phyloP scores from a whole-genome alignment of 2,888 invertebrate species.

The Seladonia tumulorum region DNA sequence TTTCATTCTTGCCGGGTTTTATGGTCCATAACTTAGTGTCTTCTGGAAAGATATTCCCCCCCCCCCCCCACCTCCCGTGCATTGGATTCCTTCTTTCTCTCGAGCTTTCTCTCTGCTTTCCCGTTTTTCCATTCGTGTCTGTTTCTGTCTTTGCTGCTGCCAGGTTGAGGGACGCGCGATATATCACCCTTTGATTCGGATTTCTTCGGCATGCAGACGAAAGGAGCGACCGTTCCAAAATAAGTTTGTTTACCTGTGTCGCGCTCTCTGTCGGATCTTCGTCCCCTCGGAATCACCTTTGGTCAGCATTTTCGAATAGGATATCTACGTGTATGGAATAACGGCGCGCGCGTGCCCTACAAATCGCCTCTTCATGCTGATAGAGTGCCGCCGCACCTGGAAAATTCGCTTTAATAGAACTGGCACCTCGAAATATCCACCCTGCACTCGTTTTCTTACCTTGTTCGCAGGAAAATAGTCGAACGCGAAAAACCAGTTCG shows the following conservation, averaged over 20 bases:
- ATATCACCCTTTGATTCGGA: constrained; percentile 31
- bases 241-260: constrained; percentile 50
- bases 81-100: background rate
- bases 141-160: background rate
- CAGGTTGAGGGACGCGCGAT: constrained; percentile 13
- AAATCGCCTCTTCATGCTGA: constrained; percentile 1
- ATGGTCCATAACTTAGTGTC: constrained; percentile 60
- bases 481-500: background rate
- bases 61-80: constrained; percentile 3
- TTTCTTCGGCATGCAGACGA: constrained; percentile 40
- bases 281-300: constrained; percentile 21
- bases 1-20: constrained; percentile 43
- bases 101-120: background rate
- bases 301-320: constrained; percentile 28
- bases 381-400: background rate
- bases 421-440: background rate
- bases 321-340: constrained; percentile 31
- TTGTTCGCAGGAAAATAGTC: background rate
- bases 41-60: constrained; percentile 29
- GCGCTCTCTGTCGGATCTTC: constrained; percentile 13
- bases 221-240: constrained; percentile 21
- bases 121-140: no score
- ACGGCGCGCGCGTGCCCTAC: background rate
- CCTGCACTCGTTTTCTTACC: background rate
- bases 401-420: background rate